These are phyloP conservation scores for Drosophila maculinotata DNA, from an alignment of 2,888 invertebrate genomes.

Conservation along the genomic window DNA sequence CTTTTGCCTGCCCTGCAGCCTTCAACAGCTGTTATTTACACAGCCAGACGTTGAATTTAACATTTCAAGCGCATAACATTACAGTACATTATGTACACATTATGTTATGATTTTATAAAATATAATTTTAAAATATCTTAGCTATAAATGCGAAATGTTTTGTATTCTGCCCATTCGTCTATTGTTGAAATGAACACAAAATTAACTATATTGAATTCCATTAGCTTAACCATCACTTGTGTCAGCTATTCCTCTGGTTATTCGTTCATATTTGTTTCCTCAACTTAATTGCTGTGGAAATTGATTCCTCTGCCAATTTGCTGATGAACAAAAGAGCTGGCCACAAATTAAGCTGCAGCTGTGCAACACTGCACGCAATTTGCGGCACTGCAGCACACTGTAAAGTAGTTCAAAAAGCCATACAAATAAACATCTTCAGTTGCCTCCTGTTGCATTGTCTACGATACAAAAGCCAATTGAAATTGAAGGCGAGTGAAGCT, in stretches of 20 bases:
- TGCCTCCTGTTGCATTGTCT: conserved; percentile 39
- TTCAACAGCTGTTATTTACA: neutral
- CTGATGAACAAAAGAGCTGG: conserved; percentile 39
- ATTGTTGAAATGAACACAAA: neutral
- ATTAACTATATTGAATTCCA: neutral
- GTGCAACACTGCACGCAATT: conserved; percentile 40
- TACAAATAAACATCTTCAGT: conserved; percentile 26
- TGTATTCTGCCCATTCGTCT: too few species aligned
- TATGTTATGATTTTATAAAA: neutral
- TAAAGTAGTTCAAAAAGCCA: conserved; percentile 8
- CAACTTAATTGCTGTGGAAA: conserved; percentile 23
- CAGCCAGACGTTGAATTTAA: neutral
- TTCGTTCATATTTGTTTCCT: conserved; percentile 26
- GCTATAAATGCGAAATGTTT: neutral
- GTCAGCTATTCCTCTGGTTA: conserved; percentile 2
- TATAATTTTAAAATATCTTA: neutral
- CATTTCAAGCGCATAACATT: neutral
- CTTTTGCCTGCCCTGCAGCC: neutral
- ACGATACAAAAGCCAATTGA: conserved; percentile 16
- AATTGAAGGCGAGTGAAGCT: neutral
- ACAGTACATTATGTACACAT: too few species aligned
- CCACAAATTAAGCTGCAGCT: conserved; percentile 40
- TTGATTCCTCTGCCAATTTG: conserved; percentile 35
- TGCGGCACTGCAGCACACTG: conserved; percentile 18
- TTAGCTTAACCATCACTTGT: conserved; percentile 5